phyloP scores from a whole-genome alignment of 2,888 invertebrate genomes.

The Euzetes globulus region DNA sequence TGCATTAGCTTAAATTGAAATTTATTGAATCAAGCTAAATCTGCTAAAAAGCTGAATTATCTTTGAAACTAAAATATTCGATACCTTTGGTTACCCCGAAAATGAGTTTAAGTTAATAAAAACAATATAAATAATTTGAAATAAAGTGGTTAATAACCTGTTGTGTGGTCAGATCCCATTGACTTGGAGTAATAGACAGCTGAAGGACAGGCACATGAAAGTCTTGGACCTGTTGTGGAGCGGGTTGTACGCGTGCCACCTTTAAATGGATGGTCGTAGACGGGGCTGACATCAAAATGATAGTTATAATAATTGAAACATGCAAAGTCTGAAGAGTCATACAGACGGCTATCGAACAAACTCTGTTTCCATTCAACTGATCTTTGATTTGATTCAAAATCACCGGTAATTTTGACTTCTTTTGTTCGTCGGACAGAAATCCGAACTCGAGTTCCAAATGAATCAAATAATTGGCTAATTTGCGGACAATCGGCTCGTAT shows the following conservation, averaged over 20 bases:
- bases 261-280: conserved; percentile 82
- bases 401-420: conserved; percentile 60
- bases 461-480: conserved; percentile 81
- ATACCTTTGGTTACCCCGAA: background rate
- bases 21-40: too few relatives aligned
- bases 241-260: conserved; percentile 69
- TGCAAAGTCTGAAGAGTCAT: conserved; percentile 9
- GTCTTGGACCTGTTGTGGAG: conserved; percentile 72
- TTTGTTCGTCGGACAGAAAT: conserved; percentile 64
- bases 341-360: conserved; percentile 56
- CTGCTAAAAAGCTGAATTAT: too few relatives aligned
- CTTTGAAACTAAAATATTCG: too few relatives aligned
- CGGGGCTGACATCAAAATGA: conserved; percentile 55
- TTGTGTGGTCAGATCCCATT: conserved; percentile 90
- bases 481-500: conserved; percentile 88
- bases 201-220: conserved; percentile 79
- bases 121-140: background rate
- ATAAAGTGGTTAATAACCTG: conserved; percentile 57
- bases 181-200: conserved; percentile 48
- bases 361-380: conserved; percentile 70
- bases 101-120: background rate
- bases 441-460: conserved; percentile 65
- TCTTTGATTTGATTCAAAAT: conserved; percentile 69
- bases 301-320: background rate
- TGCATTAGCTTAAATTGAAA: too few relatives aligned